phyloP scores from a whole-genome alignment of 2,797 vertebrate species.

The Caiman crocodilus region DNA sequence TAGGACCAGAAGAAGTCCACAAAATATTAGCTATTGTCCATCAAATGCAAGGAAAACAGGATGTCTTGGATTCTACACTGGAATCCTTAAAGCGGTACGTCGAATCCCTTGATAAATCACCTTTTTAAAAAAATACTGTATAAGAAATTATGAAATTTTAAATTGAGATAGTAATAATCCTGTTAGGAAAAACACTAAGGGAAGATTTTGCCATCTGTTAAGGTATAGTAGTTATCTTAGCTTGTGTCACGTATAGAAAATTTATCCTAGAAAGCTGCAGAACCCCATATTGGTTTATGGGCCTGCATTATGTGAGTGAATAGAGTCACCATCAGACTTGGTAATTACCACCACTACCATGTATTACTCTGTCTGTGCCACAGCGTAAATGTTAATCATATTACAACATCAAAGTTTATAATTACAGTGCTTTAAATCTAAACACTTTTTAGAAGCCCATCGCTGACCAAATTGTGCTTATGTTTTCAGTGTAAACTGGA shows the following conservation, averaged over 20 bases:
- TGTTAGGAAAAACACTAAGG: background rate
- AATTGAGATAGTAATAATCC: too few relatives aligned
- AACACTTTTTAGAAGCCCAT: background rate
- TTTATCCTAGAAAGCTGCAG: background rate
- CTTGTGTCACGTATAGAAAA: slow-evolving; percentile 1
- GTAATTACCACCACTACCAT: background rate
- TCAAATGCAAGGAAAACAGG: background rate
- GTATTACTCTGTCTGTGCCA: background rate
- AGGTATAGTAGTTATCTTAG: background rate
- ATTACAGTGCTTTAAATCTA: background rate
- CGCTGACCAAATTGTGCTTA: background rate
- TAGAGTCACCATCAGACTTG: background rate
- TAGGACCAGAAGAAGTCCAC: background rate
- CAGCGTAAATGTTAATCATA: background rate
- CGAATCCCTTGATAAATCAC: background rate
- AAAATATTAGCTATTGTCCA: background rate
- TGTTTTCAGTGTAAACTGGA: background rate
- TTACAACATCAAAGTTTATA: background rate
- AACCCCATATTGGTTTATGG: background rate
- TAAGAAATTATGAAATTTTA: too few relatives aligned
- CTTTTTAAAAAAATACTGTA: too few relatives aligned
- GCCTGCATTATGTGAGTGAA: background rate
- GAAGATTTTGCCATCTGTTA: too few relatives aligned
- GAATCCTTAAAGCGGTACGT: background rate
- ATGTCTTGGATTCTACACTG: background rate